These are phyloP conservation scores for Drosophila prosaltans DNA, from an alignment of 1,140 invertebrate species.

Conservation along the genomic window DNA sequence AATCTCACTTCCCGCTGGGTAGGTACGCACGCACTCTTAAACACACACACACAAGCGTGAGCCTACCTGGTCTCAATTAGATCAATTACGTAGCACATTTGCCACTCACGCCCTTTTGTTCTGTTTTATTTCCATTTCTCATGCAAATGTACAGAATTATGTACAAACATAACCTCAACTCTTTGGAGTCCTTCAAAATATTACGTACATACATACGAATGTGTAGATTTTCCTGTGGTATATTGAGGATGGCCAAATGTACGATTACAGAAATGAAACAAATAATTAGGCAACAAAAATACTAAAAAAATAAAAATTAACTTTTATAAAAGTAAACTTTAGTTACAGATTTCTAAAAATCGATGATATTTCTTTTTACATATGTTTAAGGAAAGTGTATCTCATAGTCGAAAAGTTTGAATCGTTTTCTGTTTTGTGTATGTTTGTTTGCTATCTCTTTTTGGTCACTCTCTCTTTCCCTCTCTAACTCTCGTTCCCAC, in stretches of 20 bases:
- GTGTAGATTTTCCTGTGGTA: too few species aligned
- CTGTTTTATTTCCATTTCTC: slow-evolving; percentile 26
- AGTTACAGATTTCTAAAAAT: too few species aligned
- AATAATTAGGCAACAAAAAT: too few species aligned
- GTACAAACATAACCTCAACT: not conserved
- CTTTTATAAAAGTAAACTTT: too few species aligned
- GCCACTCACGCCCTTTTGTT: slow-evolving; percentile 62
- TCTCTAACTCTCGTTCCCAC: slow-evolving; percentile 19
- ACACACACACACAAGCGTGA: slow-evolving; percentile 22
- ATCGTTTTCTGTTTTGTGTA: slow-evolving; percentile 17
- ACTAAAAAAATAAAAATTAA: too few species aligned
- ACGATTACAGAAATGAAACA: too few species aligned
- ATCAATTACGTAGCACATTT: slow-evolving; percentile 72
- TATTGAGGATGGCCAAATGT: too few species aligned
- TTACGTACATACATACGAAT: too few species aligned
- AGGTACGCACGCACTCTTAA: slow-evolving; percentile 22
- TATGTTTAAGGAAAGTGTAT: not conserved
- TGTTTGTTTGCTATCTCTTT: slow-evolving; percentile 31
- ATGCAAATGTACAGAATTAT: not conserved
- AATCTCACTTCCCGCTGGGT: slow-evolving; percentile 7
- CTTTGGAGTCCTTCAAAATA: too few species aligned
- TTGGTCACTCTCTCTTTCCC: slow-evolving; percentile 33
- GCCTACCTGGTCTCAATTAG: slow-evolving; percentile 65
- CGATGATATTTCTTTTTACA: too few species aligned
- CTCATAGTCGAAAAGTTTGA: slow-evolving; percentile 30